Evolutionary conservation across 37 sponge, comb jelly and placozoan species (phyloP).

Genomic region (Haliclona indistincta): DNA sequence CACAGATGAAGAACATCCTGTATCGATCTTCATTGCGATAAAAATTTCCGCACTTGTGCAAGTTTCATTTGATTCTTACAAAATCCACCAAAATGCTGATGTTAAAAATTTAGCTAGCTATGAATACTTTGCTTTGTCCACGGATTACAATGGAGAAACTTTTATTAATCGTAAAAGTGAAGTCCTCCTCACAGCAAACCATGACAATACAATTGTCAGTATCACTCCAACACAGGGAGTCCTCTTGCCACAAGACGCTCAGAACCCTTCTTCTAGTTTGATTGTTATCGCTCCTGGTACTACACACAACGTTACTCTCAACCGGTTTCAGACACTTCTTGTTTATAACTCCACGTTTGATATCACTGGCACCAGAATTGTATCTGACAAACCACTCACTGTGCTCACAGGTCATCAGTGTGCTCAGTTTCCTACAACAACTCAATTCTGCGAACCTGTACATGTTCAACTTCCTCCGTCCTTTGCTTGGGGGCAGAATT

Average conservation of each 20-base stretch:
- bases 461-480: background rate
- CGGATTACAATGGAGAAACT: too few relatives aligned
- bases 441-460: background rate
- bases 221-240: background rate
- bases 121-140: too few relatives aligned
- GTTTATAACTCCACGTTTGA: background rate
- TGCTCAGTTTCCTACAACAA: background rate
- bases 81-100: too few relatives aligned
- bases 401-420: background rate
- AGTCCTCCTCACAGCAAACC: background rate
- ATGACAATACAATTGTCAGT: background rate
- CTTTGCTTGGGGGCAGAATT: background rate
- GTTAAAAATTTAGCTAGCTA: too few relatives aligned
- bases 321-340: background rate
- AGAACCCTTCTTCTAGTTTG: background rate
- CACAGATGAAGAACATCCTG: too few relatives aligned
- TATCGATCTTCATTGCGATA: too few relatives aligned
- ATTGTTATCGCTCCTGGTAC: background rate
- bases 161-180: too few relatives aligned
- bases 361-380: conserved; percentile 5
- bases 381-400: conserved; percentile 1
- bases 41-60: too few relatives aligned
- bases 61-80: too few relatives aligned
- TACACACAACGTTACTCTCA: background rate
- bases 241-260: background rate